Evolutionary conservation across 1,140 invertebrate species (phyloP).

Genomic region (Papilio xuthus): DNA sequence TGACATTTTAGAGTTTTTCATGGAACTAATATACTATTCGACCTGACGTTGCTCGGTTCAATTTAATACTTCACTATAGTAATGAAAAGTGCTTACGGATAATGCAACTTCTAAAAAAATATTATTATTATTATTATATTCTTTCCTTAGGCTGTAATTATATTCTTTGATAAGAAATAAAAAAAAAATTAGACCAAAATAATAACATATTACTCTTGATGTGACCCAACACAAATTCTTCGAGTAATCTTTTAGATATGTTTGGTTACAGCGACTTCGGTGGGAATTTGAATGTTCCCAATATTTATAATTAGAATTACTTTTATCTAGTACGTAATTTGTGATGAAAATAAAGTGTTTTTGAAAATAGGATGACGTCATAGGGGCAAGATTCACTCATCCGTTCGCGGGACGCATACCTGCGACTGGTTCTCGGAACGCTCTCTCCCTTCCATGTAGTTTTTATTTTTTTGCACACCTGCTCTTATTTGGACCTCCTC

Average conservation of each 20-base stretch:
- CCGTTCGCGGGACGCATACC: conserved; percentile 51
- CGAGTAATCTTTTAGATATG: no score
- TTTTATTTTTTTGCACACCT: conserved; percentile 64
- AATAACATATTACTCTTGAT: no score
- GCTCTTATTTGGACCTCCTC: conserved; percentile 63
- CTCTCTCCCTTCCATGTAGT: conserved; percentile 65
- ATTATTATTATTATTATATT: no score
- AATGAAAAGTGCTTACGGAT: neutral
- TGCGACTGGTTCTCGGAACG: conserved; percentile 67
- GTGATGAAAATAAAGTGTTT: conserved; percentile 34
- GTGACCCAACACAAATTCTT: neutral
- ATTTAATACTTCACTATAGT: neutral
- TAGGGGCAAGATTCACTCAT: conserved; percentile 52
- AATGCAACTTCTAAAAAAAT: no score
- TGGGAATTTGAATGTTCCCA: neutral
- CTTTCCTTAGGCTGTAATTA: no score
- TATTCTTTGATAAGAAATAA: no score
- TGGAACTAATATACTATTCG: neutral
- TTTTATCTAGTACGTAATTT: neutral
- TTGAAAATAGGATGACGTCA: conserved; percentile 59
- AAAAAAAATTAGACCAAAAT: no score
- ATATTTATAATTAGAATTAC: neutral
- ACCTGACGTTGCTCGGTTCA: neutral
- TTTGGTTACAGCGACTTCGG: no score
- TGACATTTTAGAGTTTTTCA: neutral